phyloP scores from a whole-genome alignment of 1,140 invertebrate genomes.

The Mya arenaria region DNA sequence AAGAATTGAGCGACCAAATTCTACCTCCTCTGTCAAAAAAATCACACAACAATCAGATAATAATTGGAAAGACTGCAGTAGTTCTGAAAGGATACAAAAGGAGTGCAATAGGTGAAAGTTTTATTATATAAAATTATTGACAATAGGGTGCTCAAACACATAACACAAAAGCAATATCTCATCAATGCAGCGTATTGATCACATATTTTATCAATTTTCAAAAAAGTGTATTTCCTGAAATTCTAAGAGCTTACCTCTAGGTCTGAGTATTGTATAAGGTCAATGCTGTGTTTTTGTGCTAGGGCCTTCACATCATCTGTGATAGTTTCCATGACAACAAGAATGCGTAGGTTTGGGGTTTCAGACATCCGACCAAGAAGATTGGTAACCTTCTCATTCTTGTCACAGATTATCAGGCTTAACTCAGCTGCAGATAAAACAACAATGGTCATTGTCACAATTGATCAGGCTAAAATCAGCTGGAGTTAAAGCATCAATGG shows the following conservation, averaged over 20 bases:
- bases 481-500: too few relatives aligned
- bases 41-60: neutral
- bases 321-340: slow-evolving; percentile 91
- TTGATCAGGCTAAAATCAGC: too few relatives aligned
- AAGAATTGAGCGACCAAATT: neutral
- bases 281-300: slow-evolving; percentile 90
- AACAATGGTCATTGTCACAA: too few relatives aligned
- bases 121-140: too few relatives aligned
- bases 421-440: slow-evolving; percentile 75
- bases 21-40: neutral
- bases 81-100: too few relatives aligned
- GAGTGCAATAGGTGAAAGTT: too few relatives aligned
- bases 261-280: slow-evolving; percentile 91
- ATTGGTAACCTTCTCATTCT: slow-evolving; percentile 89
- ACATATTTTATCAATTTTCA: neutral
- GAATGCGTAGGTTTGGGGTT: slow-evolving; percentile 90
- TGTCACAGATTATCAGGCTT: slow-evolving; percentile 90
- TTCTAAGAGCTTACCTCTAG: slow-evolving; percentile 85
- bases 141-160: too few relatives aligned
- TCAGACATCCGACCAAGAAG: slow-evolving; percentile 88
- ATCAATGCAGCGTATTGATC: neutral
- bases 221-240: neutral
- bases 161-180: too few relatives aligned
- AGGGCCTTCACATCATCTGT: slow-evolving; percentile 88
- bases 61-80: too few relatives aligned